phyloP scores from a whole-genome alignment of 2,888 invertebrate species.

The Choristoneura rosaceana region DNA sequence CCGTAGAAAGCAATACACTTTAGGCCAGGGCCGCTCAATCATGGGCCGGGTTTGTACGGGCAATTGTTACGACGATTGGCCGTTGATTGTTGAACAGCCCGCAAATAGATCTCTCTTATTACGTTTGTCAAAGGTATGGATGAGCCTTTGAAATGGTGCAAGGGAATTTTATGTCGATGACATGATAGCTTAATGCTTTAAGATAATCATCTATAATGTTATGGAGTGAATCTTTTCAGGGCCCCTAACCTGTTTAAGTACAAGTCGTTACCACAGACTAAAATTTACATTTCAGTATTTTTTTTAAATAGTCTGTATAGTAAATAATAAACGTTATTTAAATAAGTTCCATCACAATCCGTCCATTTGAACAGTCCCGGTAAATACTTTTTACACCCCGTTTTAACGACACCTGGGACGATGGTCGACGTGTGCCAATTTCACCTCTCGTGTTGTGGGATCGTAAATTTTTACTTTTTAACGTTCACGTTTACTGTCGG shows the following conservation, averaged over 20 bases:
- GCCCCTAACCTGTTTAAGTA: too few relatives aligned
- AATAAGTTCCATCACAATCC: background rate
- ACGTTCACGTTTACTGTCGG: slow-evolving; percentile 50
- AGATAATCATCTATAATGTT: background rate
- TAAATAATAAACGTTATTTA: too few relatives aligned
- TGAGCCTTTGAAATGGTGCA: background rate
- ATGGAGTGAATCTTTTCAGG: too few relatives aligned
- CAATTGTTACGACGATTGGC: slow-evolving; percentile 57
- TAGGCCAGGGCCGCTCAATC: slow-evolving; percentile 54
- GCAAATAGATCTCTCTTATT: slow-evolving; percentile 48
- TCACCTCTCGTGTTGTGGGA: slow-evolving; percentile 59
- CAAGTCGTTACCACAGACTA: too few relatives aligned
- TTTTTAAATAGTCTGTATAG: too few relatives aligned
- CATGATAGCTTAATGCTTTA: background rate
- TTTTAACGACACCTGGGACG: slow-evolving; percentile 64
- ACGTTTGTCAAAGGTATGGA: slow-evolving; percentile 38
- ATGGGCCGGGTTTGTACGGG: slow-evolving; percentile 47
- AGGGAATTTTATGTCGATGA: background rate
- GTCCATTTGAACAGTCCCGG: background rate
- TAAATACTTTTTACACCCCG: slow-evolving; percentile 15
- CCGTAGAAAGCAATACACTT: slow-evolving; percentile 58
- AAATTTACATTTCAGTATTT: too few relatives aligned
- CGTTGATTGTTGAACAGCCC: slow-evolving; percentile 45
- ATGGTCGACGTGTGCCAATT: slow-evolving; percentile 63
- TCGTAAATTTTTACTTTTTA: slow-evolving; percentile 75